Conservation (phyloP, 2,113 vertebrate genomes). For the Pandion haliaetus region DNA sequence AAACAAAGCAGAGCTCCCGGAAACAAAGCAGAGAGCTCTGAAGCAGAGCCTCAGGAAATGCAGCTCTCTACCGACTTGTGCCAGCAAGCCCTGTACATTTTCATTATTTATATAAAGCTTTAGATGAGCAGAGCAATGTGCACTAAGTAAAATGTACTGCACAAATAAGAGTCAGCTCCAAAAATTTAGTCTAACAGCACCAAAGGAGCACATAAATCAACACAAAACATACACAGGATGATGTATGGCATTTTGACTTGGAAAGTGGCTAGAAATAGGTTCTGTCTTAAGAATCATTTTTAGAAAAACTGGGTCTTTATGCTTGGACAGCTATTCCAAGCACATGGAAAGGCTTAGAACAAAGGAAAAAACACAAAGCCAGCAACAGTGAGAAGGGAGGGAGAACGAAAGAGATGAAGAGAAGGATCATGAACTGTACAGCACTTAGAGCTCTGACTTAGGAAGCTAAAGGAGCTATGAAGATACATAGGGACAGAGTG, state of each 20-base stretch:
- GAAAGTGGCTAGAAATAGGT: background rate
- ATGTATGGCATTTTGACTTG: background rate
- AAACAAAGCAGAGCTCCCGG: background rate
- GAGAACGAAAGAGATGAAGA: background rate
- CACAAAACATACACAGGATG: background rate
- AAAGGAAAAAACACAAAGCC: background rate
- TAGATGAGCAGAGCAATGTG: background rate
- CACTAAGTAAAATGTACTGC: background rate
- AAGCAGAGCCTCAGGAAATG: constrained; percentile 27
- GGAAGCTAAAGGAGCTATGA: background rate
- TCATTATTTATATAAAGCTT: constrained; percentile 31
- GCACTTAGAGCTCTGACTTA: background rate
- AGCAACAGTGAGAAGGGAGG: background rate
- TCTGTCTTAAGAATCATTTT: background rate
- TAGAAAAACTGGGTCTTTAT: background rate
- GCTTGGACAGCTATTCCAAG: background rate
- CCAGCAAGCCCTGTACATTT: constrained; percentile 37
- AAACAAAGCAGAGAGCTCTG: background rate
- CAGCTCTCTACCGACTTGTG: background rate
- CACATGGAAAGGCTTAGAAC: background rate
- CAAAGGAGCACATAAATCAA: background rate
- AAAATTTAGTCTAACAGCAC: background rate
- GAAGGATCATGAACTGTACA: background rate
- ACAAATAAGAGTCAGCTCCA: background rate
- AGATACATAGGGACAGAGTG: accelerated